Percentiles rank a stretch among this genome's conserved stretches.
These are phyloP conservation scores for Lineus longissimus DNA, from an alignment of 1,140 invertebrate species.

Conservation along the genomic window DNA sequence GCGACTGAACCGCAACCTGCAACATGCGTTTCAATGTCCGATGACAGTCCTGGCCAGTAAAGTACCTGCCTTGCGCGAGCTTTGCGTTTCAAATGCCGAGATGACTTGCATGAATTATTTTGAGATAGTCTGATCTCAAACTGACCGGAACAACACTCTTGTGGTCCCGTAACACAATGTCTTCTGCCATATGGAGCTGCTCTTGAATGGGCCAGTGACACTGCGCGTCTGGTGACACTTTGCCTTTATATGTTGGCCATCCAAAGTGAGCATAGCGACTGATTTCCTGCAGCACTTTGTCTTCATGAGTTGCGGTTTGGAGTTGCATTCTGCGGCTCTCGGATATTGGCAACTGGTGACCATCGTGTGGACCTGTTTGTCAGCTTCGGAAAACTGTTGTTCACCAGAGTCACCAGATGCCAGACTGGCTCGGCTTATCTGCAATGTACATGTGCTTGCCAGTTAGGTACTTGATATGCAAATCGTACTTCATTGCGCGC, in stretches of 20 bases:
- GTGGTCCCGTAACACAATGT: constrained; percentile 14
- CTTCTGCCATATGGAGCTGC: constrained; percentile 12
- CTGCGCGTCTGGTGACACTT: neutral
- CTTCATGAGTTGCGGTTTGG: neutral
- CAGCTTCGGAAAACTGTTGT: neutral
- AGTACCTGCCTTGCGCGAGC: constrained; percentile 16
- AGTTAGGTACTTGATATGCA: constrained; percentile 47
- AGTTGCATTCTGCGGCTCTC: neutral
- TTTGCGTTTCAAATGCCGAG: constrained; percentile 21
- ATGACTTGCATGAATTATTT: constrained; percentile 12
- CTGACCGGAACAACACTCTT: constrained; percentile 15
- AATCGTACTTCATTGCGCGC: constrained; percentile 49
- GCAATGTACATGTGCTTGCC: constrained; percentile 52
- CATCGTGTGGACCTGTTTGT: neutral
- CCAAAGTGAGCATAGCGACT: neutral
- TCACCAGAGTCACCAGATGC: constrained; percentile 23
- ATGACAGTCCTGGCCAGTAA: constrained; percentile 21
- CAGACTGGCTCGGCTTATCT: too few species aligned
- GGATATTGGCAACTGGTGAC: neutral
- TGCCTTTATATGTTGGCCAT: constrained; percentile 12
- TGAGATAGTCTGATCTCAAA: constrained; percentile 6
- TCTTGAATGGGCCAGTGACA: constrained; percentile 13
- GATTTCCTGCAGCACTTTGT: neutral
- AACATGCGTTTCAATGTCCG: constrained; percentile 15
- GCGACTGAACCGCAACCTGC: constrained; percentile 12